A percentile compares a stretch with the other conserved stretches of the same genome.
Evolutionary conservation across 1,140 invertebrate genomes (phyloP).

Genomic region (Zaprionus inermis): DNA sequence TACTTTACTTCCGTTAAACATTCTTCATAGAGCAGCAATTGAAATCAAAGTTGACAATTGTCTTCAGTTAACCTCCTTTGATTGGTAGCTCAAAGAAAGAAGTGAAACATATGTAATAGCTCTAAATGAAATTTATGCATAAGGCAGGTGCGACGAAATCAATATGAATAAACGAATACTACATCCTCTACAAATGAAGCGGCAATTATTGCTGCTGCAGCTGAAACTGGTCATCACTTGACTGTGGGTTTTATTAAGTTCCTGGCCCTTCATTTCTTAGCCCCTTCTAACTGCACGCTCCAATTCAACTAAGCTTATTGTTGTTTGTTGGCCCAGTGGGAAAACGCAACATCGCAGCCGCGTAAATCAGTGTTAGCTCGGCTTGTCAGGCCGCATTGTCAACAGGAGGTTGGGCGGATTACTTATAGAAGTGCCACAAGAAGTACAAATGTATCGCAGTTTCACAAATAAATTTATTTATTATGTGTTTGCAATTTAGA

Average conservation of each 20-base stretch:
- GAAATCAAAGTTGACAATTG: background rate
- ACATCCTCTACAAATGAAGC: conserved; percentile 21
- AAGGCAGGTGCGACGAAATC: conserved; percentile 53
- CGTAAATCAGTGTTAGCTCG: conserved; percentile 76
- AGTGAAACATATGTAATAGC: too few species aligned
- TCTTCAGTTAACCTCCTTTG: too few species aligned
- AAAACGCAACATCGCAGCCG: conserved; percentile 29
- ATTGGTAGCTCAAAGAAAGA: too few species aligned
- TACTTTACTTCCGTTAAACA: too few species aligned
- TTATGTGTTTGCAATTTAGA: conserved; percentile 76
- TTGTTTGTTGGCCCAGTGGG: conserved; percentile 76
- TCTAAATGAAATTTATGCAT: conserved; percentile 71
- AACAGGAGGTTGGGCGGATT: conserved; percentile 19
- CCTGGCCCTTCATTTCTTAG: conserved; percentile 18
- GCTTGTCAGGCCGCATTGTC: conserved; percentile 57
- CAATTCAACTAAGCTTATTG: conserved; percentile 53
- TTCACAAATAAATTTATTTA: conserved; percentile 66
- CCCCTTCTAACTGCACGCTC: conserved; percentile 17
- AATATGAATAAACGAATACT: conserved; percentile 17
- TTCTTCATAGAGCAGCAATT: too few species aligned
- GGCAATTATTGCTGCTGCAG: conserved; percentile 29
- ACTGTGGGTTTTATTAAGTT: conserved; percentile 55
- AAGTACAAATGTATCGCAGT: conserved; percentile 15
- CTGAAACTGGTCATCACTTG: conserved; percentile 42
- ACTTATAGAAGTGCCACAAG: conserved; percentile 4